phyloP scores from a whole-genome alignment of 2,797 vertebrate species.

The Phrynocephalus forsythii region DNA sequence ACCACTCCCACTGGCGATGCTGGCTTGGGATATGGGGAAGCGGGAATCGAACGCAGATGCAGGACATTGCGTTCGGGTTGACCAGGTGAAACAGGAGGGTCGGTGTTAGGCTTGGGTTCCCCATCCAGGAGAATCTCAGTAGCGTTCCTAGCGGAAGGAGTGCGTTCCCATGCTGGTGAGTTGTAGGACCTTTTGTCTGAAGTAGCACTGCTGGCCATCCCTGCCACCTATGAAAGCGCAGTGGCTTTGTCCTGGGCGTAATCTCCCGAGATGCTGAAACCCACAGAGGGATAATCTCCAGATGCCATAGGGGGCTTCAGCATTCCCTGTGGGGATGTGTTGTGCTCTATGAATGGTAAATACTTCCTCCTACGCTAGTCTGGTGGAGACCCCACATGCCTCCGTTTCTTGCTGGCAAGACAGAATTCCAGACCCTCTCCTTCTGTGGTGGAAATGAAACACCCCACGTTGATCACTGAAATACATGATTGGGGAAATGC shows the following conservation, averaged over 20 bases:
- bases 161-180: constrained; percentile 5
- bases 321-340: not conserved
- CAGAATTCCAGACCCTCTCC: not conserved
- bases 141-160: not conserved
- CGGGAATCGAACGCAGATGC: not conserved
- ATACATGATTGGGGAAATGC: no score
- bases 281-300: not conserved
- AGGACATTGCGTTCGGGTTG: not conserved
- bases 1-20: not conserved
- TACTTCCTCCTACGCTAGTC: not conserved
- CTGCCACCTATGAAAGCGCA: rapidly evolving
- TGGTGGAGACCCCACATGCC: not conserved
- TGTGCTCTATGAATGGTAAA: not conserved
- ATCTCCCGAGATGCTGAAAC: not conserved
- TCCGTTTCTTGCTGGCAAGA: no score
- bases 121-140: not conserved
- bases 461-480: not conserved
- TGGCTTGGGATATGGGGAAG: not conserved
- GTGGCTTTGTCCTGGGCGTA: not conserved
- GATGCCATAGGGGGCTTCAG: not conserved
- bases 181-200: not conserved
- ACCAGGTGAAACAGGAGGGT: not conserved
- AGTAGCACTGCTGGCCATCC: not conserved
- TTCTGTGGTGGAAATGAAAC: no score
- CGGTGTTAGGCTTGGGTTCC: not conserved